Evolutionary conservation across 2,113 vertebrate genomes (phyloP).

Genomic region (Argyrosomus japonicus): DNA sequence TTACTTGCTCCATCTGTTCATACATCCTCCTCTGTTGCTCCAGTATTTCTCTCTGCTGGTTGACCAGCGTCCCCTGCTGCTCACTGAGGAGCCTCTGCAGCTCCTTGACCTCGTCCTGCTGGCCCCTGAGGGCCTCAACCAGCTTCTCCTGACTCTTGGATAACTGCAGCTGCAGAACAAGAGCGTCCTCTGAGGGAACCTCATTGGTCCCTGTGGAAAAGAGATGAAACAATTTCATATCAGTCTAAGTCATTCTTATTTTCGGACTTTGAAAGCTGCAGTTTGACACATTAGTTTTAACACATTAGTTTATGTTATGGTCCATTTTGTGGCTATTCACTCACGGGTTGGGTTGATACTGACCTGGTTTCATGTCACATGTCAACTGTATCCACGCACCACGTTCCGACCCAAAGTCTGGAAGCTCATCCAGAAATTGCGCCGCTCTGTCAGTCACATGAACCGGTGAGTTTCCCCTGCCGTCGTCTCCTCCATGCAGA

Average conservation of each 20-base stretch:
- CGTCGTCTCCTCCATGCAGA: constrained; percentile 44
- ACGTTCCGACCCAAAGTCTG: constrained; percentile 81
- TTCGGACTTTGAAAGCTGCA: not conserved
- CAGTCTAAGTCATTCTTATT: not conserved
- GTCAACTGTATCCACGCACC: constrained; percentile 86
- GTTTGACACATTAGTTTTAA: too few species aligned
- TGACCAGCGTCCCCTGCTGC: constrained; percentile 85
- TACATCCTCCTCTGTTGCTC: constrained; percentile 89
- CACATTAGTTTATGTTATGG: not conserved
- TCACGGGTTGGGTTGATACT: constrained; percentile 7
- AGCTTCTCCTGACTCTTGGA: constrained; percentile 89
- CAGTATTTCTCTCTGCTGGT: constrained; percentile 88
- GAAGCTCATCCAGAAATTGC: constrained; percentile 85
- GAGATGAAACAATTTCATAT: not conserved
- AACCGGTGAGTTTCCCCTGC: constrained; percentile 71
- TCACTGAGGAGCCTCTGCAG: constrained; percentile 87
- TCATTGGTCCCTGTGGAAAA: constrained; percentile 85
- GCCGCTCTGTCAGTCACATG: constrained; percentile 86
- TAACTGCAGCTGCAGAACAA: constrained; percentile 89
- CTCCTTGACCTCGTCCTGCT: constrained; percentile 86
- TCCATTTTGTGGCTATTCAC: not conserved
- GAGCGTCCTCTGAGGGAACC: constrained; percentile 87
- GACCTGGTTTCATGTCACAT: constrained; percentile 90
- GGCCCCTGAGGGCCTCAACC: constrained; percentile 85
- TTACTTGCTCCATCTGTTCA: constrained; percentile 88